Base-by-base conservation (phyloP, 2,888 invertebrate species). In the Heteromurus nitidus region DNA sequence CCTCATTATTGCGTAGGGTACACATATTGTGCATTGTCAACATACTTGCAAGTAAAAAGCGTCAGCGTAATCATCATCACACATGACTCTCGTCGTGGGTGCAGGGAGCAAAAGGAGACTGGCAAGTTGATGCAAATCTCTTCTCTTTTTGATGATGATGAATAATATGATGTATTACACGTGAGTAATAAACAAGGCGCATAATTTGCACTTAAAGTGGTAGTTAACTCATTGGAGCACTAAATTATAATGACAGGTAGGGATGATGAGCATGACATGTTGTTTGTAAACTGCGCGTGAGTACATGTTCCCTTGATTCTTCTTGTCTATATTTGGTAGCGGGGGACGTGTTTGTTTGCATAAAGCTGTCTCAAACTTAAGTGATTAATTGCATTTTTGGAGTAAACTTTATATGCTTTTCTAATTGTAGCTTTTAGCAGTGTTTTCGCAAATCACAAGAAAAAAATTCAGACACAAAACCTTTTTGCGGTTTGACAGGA, bases 121-220 rank as follows among this genome's bases (percentile, higher is more conserved):
- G 18, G 31, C 31, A 62, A 62, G 26, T n/a, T 22, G 26, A 55
- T 55, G 55, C 55, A 62, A 30, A 62, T 62, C 22, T 36, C 7
- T 62, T 30, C 18, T 18, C n/a, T n/a, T n/a, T n/a, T n/a, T n/a
- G n/a, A n/a, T n/a, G 31, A 47, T 67, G 28, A 50, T 67, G 47
- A 69, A 28, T 50, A 68, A 24, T 31, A 79, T 79, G 77, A 79
- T 70, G 47, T 70, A 79, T 79, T 69, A 28, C 70, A 79, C 53
- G 36, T 30, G 24, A 69, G 60, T 62, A 69, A 77, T 77, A 70
- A 70, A 79, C 77, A 79, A 79, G 42, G 64, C 70, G 53, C 24
- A 79, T 79, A 70, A 79, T 79, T 79, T 79, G 77, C 77, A 79
- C 77, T 79, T 79, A 53, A 70, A 79, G 77, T 79, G 77, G 77